Evolutionary conservation across 2,888 invertebrate species (phyloP), one percentile per base, ranked within the genome.

Genomic region (Helicoverpa assulta): DNA sequence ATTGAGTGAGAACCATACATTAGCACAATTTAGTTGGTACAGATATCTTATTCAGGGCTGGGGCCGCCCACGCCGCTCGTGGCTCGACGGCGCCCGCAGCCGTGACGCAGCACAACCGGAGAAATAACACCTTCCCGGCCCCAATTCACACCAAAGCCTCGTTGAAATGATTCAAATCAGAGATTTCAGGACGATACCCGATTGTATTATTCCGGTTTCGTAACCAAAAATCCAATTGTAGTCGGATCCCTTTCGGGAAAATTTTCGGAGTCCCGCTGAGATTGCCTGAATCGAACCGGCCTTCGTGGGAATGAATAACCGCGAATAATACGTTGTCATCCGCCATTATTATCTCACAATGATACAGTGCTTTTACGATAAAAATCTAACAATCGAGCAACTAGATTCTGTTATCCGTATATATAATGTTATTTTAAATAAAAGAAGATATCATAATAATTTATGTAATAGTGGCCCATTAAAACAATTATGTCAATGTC

Each of bases 161-260:
- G 90, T 88, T 91, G 91, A 92, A 92, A 91, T 90, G 95, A 95
- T 95, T 95, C 94, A 94, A 95, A 95, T 94, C 95, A 91, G 93
- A 95, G 95, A 95, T 95, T 94, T 94, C 93, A 93, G 92, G 91
- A 93, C 92, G 92, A 94, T 94, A 94, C 92, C 94, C 94, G 92
- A 89, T 94, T 94, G 93, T 95, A 95, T 95, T 95, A 95, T 95
- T 95, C 95, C 95, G 94, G 94, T 93, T 94, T 94, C 89, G 91
- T 92, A 94, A 94, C 94, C 95, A 95, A 94, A 95, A 95, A 95
- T 95, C 95, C 95, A 95, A 95, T 95, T 95, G 95, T 95, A 90
- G 85, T 86, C 81, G 85, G 89, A 94, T 94, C 94, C 94, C 91
- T 93, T 94, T 93, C 88, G 91, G 86, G 91, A 92, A 92, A 93